Evolutionary conservation across 35 echinoderm and acorn worm genomes (phyloP), one percentile per base, ranked within the genome.

Genomic region (Apostichopus californicus): DNA sequence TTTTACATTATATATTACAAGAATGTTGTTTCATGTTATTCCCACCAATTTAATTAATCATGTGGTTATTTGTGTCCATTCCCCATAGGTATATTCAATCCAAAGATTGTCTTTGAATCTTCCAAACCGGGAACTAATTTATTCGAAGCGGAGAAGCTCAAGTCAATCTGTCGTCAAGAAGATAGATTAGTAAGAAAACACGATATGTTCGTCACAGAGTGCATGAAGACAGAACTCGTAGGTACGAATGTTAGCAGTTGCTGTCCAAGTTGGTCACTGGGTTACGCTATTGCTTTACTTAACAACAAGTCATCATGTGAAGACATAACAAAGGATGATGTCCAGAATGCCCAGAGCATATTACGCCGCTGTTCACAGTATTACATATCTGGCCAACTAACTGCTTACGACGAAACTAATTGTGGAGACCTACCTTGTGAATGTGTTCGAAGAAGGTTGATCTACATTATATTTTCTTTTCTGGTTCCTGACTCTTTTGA

Each of bases 221-320:
- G 86, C 28, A 82, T 1, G 14, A 82, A 57, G 57, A 72, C 57
- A 58, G 55, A 25, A 5, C 8, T 73, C 17, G 20, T 15, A 4
- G 22, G 18, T 1, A 73, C 9, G 34, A 11, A 28, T 22, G 3
- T 21, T 17, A 56, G 52, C 56, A 58, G 54, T 21, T 93, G 87
- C 21, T 96, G 94, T 88, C 95, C 93, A 28, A 94, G 78, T 25
- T 95, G 92, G 93, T 99, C 97, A 22, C 56, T 99, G 5, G 95
- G 97, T 20, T 77, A 96, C n/a, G 73, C 92, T 21, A 58, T 95
- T 14, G 95, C 97, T 24, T 58, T 95, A 11, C 56, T 99, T 6
- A 92, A 56, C 56, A 96, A 94, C 73, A 99, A 92, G 80, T 75
- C 83, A 64, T 92, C 90, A 22, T 95, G 94, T 83, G 55, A 65